phyloP scores from a whole-genome alignment of 23 tunicate genomes.

The Botrylloides violaceus region DNA sequence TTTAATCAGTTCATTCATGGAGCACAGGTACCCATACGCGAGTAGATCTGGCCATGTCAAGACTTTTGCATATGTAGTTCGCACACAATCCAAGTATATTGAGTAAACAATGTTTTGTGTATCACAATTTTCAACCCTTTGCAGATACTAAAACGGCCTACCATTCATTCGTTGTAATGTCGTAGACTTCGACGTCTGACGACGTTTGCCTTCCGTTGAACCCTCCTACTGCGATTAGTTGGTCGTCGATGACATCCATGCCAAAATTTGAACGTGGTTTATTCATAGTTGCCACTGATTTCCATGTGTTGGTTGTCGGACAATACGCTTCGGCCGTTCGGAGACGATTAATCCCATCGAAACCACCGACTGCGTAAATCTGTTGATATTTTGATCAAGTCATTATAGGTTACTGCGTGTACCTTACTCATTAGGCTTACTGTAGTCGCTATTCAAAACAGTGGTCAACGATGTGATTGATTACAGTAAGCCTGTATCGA shows the following conservation, averaged over 20 bases:
- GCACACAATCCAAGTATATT: too few relatives aligned
- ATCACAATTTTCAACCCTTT: too few relatives aligned
- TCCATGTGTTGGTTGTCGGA: slow-evolving; percentile 86
- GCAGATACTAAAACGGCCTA: too few relatives aligned
- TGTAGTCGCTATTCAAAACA: too few relatives aligned
- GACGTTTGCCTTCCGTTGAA: slow-evolving; percentile 85
- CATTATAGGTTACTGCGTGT: neutral
- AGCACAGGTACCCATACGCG: too few relatives aligned
- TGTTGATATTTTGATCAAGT: neutral
- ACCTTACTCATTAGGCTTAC: neutral
- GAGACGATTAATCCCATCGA: slow-evolving; percentile 81
- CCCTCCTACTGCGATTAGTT: slow-evolving; percentile 82
- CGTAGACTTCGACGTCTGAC: slow-evolving; percentile 83
- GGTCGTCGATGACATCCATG: slow-evolving; percentile 87
- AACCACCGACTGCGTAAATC: slow-evolving; percentile 93
- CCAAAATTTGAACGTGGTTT: slow-evolving; percentile 94
- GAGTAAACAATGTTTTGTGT: too few relatives aligned
- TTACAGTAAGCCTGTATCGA: too few relatives aligned
- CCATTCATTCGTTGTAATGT: slow-evolving; percentile 85
- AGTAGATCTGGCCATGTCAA: too few relatives aligned
- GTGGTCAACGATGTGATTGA: too few relatives aligned
- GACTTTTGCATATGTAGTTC: too few relatives aligned
- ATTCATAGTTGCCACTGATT: slow-evolving; percentile 56
- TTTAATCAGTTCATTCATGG: too few relatives aligned
- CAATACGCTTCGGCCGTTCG: slow-evolving; percentile 85